Conservation (phyloP, 2,113 vertebrate genomes). For the Colistium nudipinnis region DNA sequence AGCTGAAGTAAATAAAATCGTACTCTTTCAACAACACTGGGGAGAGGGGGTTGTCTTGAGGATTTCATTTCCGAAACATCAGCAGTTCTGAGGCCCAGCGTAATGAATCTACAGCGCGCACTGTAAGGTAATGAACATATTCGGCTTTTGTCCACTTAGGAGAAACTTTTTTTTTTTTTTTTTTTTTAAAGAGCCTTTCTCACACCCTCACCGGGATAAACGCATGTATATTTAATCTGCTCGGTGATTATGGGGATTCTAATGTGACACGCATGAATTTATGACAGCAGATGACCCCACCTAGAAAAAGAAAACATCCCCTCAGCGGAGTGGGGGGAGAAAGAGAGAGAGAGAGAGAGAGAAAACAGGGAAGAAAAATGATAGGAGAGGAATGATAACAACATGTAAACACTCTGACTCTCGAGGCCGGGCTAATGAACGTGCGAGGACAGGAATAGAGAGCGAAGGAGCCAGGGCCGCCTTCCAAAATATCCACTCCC, state of each 20-base stretch:
- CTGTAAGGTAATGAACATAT: background rate
- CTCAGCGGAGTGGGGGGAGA: slow-evolving; percentile 15
- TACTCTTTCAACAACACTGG: background rate
- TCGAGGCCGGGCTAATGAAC: slow-evolving; percentile 86
- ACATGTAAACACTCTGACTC: slow-evolving; percentile 79
- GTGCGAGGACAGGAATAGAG: slow-evolving; percentile 85
- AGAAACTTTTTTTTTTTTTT: slow-evolving; percentile 22
- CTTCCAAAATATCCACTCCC: slow-evolving; percentile 88
- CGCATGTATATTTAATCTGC: slow-evolving; percentile 59
- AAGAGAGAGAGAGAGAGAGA: slow-evolving; percentile 23
- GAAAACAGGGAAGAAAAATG: slow-evolving; percentile 68
- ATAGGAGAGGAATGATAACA: slow-evolving; percentile 78
- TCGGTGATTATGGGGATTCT: slow-evolving; percentile 44
- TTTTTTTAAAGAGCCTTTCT: slow-evolving; percentile 25
- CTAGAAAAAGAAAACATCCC: slow-evolving; percentile 51
- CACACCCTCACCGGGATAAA: slow-evolving; percentile 46
- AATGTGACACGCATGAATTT: slow-evolving; percentile 58
- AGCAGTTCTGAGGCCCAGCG: background rate
- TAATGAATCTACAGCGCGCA: background rate
- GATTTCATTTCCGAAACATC: background rate
- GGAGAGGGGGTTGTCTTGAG: background rate
- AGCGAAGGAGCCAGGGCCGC: slow-evolving; percentile 80
- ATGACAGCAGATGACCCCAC: slow-evolving; percentile 67
- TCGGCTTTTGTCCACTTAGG: background rate
- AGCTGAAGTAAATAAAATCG: slow-evolving; percentile 1